Conservation (phyloP, 2,888 invertebrate genomes). For the Ichneumoninae sp. region DNA sequence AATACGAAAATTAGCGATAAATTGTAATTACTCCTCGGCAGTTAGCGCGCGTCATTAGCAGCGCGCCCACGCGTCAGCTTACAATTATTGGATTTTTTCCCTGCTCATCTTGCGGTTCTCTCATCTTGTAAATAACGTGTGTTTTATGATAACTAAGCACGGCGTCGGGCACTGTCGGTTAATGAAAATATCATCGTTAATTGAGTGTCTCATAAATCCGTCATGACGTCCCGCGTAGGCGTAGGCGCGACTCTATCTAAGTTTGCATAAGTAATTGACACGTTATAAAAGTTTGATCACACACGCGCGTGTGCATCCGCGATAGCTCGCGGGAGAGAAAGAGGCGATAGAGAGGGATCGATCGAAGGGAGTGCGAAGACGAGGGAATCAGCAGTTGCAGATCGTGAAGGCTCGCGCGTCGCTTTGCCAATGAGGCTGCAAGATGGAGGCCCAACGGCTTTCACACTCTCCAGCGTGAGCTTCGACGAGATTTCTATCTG, state of each 20-base stretch:
- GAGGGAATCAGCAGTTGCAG: conserved; percentile 33
- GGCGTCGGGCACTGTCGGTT: conserved; percentile 26
- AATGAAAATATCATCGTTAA: conserved; percentile 68
- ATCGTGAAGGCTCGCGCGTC: conserved; percentile 47
- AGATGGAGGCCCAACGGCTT: conserved; percentile 24
- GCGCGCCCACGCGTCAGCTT: conserved; percentile 34
- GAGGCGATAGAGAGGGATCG: conserved; percentile 39
- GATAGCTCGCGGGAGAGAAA: conserved; percentile 44
- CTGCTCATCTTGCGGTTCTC: not conserved
- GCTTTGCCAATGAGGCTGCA: conserved; percentile 64
- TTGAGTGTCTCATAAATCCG: conserved; percentile 64
- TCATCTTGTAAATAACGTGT: conserved; percentile 22
- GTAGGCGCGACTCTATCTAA: conserved; percentile 35
- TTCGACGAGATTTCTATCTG: conserved; percentile 78
- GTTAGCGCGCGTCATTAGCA: not conserved
- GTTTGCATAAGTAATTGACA: conserved; percentile 68
- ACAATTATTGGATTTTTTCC: conserved; percentile 16
- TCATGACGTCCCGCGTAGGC: conserved; percentile 34
- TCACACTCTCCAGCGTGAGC: conserved; percentile 38
- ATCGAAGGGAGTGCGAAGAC: not conserved
- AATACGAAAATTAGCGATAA: not conserved
- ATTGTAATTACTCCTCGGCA: not conserved
- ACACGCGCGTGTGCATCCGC: conserved; percentile 51
- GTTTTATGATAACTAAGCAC: conserved; percentile 53
- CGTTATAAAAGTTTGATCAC: conserved; percentile 67